Base-by-base conservation (phyloP, 2,888 invertebrate species). In the Stenichneumon culpator region DNA sequence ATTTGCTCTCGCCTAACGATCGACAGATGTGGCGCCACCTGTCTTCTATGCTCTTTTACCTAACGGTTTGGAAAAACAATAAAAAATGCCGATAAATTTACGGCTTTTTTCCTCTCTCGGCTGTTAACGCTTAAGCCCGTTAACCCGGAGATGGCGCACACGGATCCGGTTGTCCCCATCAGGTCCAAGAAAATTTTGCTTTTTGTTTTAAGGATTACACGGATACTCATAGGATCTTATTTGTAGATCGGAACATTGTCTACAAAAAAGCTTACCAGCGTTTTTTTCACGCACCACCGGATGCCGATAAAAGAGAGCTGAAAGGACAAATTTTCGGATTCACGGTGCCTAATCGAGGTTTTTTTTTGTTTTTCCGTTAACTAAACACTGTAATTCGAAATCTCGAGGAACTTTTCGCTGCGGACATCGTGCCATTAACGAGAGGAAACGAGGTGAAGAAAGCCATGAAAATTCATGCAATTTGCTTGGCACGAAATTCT, bases 381-480 rank as follows among this genome's bases (percentile, higher is more conserved):
- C 60, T 25, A 6, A 60, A 11, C 11, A 9, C 6, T n/a, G 16
- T 79, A 60, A 54, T 19, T 22, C 47, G 72, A 44, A 63, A 32
- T 63, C 22, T 72, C 72, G 39, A 72, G 65, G 39, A 7, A 79
- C 22, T 25, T 57, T 57, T 57, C 11, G 4, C 25, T 14, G 25
- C 47, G 14, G 68, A 19, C 14, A 32, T 2, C 6, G 47, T 9
- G 47, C 16, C 6, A n/a, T 16, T 44, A 22, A 25, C 14, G 32
- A 69, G 57, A 25, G 68, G 47, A 50, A 28, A 28, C 65, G 47
- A 25, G 36, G 54, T n/a, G 70, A 22, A 22, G 52, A 50, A 73
- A 52, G 70, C 28, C 36, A 83, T 83, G 70, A 74, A 83, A 83
- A 83, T 83, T 83, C 70, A 75, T 74, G 79, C 83, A 83, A 83